Evolutionary conservation across 2,888 invertebrate species (phyloP), one percentile per base, ranked within the genome.

Genomic region (Argyresthia albistria): DNA sequence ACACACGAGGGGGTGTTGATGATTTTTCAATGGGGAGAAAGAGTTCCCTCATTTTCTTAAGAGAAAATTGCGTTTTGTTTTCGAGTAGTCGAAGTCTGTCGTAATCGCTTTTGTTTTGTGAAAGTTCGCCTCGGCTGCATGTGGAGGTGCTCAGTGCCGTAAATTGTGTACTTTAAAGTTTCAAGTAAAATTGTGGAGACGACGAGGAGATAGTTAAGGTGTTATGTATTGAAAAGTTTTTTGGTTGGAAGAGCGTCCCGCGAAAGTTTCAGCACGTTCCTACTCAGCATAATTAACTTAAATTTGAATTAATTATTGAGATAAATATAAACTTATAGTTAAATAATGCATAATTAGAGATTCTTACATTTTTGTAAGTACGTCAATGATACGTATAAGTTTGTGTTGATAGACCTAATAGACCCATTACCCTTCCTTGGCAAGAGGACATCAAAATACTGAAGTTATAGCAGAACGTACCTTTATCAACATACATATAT

Each of bases 21-120:
- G 86, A 86, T 86, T 87, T 87, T 87, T 87, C 87, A 86, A 87
- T 87, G 87, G 86, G 86, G 86, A 86, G 87, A 87, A 87, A 87
- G 86, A 86, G 87, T 87, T 87, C 83, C 84, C 86, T 87, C 86
- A 87, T 87, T 87, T 87, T 87, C 87, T 87, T 87, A 87, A 86
- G 87, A 84, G 87, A 87, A 87, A 86, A 87, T 87, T 87, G 84
- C 84, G 86, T 87, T 87, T 86, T 87, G 86, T 87, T 87, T 86
- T 86, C 86, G 83, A 84, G 86, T 82, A 84, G 82, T 84, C 86
- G 80, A 84, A 84, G 84, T 86, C 84, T 83, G 78, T 81, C 77
- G 86, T 87, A 86, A 87, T 87, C 84, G 84, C 83, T 86, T 87
- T 87, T 87, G 87, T 87, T 87, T 78, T 69, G 80, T 72, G 60